Evolutionary conservation across 2,797 vertebrate species (phyloP).

Genomic region (Acipenser transmontanus): DNA sequence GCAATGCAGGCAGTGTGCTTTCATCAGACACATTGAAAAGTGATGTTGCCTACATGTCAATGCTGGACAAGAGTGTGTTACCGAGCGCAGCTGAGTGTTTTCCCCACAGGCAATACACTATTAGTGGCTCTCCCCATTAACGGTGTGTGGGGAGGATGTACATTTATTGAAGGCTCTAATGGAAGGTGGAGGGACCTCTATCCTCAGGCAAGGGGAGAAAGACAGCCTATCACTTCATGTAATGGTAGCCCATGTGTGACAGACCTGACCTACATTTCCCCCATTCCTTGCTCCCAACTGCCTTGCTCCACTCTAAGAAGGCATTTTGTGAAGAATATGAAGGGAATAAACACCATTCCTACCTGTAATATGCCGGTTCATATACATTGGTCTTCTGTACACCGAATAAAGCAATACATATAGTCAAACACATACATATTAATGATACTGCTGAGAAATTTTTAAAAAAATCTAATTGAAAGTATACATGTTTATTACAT

Average conservation of each 20-base stretch:
- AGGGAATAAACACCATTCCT: slow-evolving; percentile 37
- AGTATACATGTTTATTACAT: too few species aligned
- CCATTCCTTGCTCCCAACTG: slow-evolving; percentile 63
- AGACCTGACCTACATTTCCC: slow-evolving; percentile 90
- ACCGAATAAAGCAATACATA: too few species aligned
- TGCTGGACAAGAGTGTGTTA: slow-evolving; percentile 43
- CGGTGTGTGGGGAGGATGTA: slow-evolving; percentile 63
- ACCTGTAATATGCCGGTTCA: background rate
- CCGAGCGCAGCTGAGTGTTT: slow-evolving; percentile 46
- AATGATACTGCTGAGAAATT: too few species aligned
- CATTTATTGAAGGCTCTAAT: slow-evolving; percentile 77
- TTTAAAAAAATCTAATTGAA: too few species aligned
- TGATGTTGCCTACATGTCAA: slow-evolving; percentile 48
- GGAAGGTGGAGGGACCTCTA: slow-evolving; percentile 79
- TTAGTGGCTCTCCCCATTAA: slow-evolving; percentile 75
- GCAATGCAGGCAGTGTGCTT: slow-evolving; percentile 47
- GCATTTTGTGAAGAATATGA: slow-evolving; percentile 56
- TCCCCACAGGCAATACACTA: slow-evolving; percentile 69
- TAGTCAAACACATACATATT: too few species aligned
- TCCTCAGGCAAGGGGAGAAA: slow-evolving; percentile 74
- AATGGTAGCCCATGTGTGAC: slow-evolving; percentile 79
- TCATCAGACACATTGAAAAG: slow-evolving; percentile 48
- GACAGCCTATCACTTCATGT: slow-evolving; percentile 75
- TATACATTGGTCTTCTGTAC: too few species aligned
- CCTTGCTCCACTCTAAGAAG: slow-evolving; percentile 60